Percentiles rank a stretch among this genome's conserved stretches.
Evolutionary conservation across 2,113 vertebrate genomes (phyloP).

Genomic region (Murina feae): DNA sequence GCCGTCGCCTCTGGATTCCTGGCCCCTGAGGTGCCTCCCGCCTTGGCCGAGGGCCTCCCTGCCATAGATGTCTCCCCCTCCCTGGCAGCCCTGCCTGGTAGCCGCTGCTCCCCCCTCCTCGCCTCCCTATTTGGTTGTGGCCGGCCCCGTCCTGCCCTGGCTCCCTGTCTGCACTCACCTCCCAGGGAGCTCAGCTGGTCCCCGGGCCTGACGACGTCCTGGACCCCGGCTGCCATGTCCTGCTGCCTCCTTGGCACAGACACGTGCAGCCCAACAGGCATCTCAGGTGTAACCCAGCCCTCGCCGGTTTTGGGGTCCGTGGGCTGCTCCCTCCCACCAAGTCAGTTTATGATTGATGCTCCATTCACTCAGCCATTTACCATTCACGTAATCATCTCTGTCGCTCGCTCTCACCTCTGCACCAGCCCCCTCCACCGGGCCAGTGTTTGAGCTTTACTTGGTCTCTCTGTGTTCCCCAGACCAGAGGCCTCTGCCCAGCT

Average conservation of each 20-base stretch:
- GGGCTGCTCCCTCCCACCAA: neutral
- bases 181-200: neutral
- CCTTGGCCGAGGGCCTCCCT: neutral
- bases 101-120: neutral
- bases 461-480: neutral
- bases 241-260: neutral
- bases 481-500: neutral
- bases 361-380: neutral
- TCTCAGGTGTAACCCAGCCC: neutral
- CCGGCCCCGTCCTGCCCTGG: neutral
- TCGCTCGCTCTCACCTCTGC: neutral
- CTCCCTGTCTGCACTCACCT: neutral
- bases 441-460: neutral
- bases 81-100: neutral
- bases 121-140: neutral
- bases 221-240: neutral
- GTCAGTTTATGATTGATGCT: neutral
- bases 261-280: neutral
- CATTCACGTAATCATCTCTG: neutral
- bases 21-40: neutral
- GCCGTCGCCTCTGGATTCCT: rapidly evolving
- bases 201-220: neutral
- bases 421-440: neutral
- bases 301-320: rapidly evolving
- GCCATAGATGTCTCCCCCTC: neutral